Evolutionary conservation across 2,888 invertebrate species (phyloP).

Genomic region (Tanypteryx hageni): DNA sequence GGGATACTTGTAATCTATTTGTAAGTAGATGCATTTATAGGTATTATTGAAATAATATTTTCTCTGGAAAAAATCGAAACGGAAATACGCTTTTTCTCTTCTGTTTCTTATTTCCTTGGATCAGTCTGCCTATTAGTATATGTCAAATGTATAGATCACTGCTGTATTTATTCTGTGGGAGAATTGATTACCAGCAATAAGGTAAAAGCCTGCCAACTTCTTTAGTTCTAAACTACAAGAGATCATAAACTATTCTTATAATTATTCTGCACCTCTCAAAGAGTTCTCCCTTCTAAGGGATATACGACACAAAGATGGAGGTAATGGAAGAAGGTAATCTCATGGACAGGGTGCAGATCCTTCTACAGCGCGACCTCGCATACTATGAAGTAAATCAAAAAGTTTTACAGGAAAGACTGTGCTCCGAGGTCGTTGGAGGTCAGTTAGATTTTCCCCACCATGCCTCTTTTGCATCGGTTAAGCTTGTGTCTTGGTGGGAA

Average conservation of each 20-base stretch:
- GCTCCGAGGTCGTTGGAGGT: slow-evolving; percentile 88
- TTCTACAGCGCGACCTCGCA: slow-evolving; percentile 88
- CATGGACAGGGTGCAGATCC: slow-evolving; percentile 89
- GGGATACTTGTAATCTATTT: slow-evolving; percentile 4
- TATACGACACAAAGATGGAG: slow-evolving; percentile 80
- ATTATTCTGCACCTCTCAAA: neutral
- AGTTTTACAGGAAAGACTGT: slow-evolving; percentile 87
- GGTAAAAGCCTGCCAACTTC: neutral
- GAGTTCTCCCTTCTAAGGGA: neutral
- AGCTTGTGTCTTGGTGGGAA: slow-evolving; percentile 91
- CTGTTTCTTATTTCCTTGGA: neutral
- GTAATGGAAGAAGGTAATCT: slow-evolving; percentile 94
- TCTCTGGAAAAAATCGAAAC: neutral
- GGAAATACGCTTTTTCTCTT: neutral
- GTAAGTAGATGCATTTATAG: slow-evolving; percentile 11
- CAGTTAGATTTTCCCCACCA: slow-evolving; percentile 88
- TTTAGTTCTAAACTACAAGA: neutral
- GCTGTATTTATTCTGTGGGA: neutral
- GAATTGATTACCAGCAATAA: neutral
- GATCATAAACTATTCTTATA: neutral
- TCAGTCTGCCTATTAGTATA: neutral
- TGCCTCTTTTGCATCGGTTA: slow-evolving; percentile 89
- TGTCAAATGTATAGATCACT: neutral
- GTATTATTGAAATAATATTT: neutral
- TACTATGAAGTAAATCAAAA: slow-evolving; percentile 88